Base-by-base conservation (phyloP, 2,888 invertebrate genomes). In the Cancer borealis region DNA sequence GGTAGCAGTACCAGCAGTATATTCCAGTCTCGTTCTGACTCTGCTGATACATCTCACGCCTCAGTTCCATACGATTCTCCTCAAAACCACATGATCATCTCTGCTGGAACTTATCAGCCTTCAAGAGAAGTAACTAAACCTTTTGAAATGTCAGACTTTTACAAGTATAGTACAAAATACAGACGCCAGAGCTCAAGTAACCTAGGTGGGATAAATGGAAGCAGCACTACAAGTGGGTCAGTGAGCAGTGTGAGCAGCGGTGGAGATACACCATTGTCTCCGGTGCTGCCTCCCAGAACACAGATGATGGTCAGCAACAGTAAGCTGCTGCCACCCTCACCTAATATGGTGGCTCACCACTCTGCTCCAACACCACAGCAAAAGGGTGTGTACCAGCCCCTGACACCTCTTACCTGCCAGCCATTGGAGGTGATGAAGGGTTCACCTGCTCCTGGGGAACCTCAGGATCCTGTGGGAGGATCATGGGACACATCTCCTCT, bases 71-170 rank as follows among this genome's bases (percentile, higher is more conserved):
- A 98, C 95, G 98, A 98, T 96, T 98, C 98, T 8, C 98, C 98
- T 0, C 98, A 98, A 96, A 98, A 98, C 96, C 97, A 98, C 96
- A 98, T 98, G 0, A 97, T 99, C 0, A 98, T 99, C 60, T 98
- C 98, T 96, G 98, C 98, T 96, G 98, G 98, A 87, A 96, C 96
- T 94, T 96, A 96, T 95, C 96, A 96, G 96, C 96, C 96, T 92
- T 96, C 96, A 92, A 96, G 96, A 39, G 99, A 99, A 97, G 98
- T 98, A 94, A 98, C 98, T 0, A 99, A 99, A 96, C 99, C 99
- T 3, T 99, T 99, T 97, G 99, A 99, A 97, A 99, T 99, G 98
- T 98, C 99, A 0, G 99, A 99, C 97, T 99, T 99, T 96, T 99
- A 99, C 96, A 99, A 99, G 97, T 99, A 99, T 96, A 99, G 99